Evolutionary conservation across 1,140 invertebrate species (phyloP).

Genomic region (Ruditapes philippinarum): DNA sequence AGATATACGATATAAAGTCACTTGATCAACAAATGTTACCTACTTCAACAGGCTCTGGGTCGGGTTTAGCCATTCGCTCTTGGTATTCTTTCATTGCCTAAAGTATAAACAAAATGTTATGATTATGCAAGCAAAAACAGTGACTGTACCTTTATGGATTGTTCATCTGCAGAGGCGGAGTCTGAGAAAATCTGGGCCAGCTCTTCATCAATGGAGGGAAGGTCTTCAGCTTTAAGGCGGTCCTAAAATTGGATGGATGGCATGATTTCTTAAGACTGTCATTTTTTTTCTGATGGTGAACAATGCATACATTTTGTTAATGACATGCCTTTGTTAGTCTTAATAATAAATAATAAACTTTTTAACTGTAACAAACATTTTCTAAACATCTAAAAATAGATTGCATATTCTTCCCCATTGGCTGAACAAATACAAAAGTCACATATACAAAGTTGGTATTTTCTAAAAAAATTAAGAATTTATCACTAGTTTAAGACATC

Average conservation of each 20-base stretch:
- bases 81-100: conserved; percentile 56
- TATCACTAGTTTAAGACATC: too few relatives aligned
- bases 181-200: conserved; percentile 84
- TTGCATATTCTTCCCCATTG: too few relatives aligned
- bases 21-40: conserved; percentile 50
- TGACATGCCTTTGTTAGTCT: conserved; percentile 17
- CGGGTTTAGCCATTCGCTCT: conserved; percentile 57
- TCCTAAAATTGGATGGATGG: conserved; percentile 65
- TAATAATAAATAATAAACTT: too few relatives aligned
- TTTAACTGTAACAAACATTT: too few relatives aligned
- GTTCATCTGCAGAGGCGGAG: conserved; percentile 22
- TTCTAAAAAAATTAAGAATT: too few relatives aligned
- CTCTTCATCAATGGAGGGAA: conserved; percentile 87
- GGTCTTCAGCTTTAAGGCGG: conserved; percentile 76
- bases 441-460: too few relatives aligned
- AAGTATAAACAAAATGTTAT: conserved; percentile 52
- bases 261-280: background rate
- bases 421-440: too few relatives aligned
- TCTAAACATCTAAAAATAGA: too few relatives aligned
- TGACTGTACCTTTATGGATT: conserved; percentile 73
- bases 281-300: background rate
- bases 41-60: conserved; percentile 53
- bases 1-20: background rate
- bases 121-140: conserved; percentile 44
- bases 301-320: background rate